phyloP scores from a whole-genome alignment of 2,113 vertebrate genomes.

The Oreotragus oreotragus region DNA sequence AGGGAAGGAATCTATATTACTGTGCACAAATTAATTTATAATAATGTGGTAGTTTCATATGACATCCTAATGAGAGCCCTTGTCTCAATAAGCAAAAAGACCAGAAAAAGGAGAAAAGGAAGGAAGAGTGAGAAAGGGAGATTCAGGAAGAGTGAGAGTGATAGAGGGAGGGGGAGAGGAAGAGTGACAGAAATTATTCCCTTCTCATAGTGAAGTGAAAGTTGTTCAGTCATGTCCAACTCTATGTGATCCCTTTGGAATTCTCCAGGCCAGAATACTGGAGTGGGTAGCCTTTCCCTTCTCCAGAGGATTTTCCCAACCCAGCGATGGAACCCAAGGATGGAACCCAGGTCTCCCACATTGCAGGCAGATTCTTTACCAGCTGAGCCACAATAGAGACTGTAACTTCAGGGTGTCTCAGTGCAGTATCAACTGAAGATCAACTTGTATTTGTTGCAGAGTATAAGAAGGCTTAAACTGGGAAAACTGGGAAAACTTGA shows the following conservation, averaged over 20 bases:
- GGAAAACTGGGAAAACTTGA: background rate
- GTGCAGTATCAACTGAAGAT: background rate
- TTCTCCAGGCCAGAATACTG: background rate
- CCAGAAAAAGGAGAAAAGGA: background rate
- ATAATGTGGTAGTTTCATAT: background rate
- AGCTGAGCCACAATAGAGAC: background rate
- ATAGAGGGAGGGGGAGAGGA: accelerated
- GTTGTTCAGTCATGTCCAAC: background rate
- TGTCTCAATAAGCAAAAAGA: background rate
- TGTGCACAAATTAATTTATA: background rate
- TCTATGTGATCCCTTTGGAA: background rate
- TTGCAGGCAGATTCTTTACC: background rate
- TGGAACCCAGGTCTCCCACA: background rate
- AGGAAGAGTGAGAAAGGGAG: background rate
- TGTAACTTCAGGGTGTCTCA: background rate
- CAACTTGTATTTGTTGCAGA: background rate
- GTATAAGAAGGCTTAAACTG: background rate
- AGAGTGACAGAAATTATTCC: background rate
- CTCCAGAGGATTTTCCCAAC: background rate
- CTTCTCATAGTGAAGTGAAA: background rate
- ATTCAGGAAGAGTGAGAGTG: too few species aligned
- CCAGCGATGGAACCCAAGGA: background rate
- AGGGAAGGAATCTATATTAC: background rate
- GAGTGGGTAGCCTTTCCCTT: background rate
- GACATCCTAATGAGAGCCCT: background rate